These are phyloP conservation scores for Brachystomella parvula DNA, from an alignment of 1,140 invertebrate genomes.

Conservation along the genomic window DNA sequence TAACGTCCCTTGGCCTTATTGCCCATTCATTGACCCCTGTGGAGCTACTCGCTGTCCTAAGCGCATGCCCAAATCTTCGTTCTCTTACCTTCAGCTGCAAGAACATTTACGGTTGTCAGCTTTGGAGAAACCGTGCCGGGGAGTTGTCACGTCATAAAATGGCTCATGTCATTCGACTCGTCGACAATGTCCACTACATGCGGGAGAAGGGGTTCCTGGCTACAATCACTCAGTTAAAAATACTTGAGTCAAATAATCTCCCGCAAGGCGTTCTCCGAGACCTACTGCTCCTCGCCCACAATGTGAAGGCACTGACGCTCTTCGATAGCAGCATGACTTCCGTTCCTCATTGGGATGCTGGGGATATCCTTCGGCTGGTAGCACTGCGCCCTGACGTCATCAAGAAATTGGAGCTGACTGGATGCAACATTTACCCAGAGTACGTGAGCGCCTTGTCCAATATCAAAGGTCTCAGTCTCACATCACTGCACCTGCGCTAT, in stretches of 20 bases:
- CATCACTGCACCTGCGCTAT: neutral
- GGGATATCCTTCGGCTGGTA: neutral
- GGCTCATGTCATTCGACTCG: neutral
- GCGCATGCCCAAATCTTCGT: neutral
- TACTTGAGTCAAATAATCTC: neutral
- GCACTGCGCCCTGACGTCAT: neutral
- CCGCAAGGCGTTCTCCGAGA: conserved; percentile 4
- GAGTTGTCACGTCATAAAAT: neutral
- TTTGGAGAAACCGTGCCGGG: neutral
- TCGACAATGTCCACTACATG: neutral
- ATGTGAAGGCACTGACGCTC: neutral
- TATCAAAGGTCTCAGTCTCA: neutral
- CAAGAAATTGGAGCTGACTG: neutral
- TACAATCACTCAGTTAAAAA: neutral
- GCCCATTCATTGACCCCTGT: neutral
- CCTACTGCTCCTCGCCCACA: neutral
- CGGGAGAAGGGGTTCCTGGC: neutral
- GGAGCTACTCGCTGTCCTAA: neutral
- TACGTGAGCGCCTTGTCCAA: neutral
- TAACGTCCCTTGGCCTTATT: neutral
- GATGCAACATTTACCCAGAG: neutral
- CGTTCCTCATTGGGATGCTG: neutral
- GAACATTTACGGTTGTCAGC: neutral
- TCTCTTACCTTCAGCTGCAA: neutral
- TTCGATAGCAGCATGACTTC: neutral